These are phyloP conservation scores for Xestia xanthographa DNA, from an alignment of 2,888 invertebrate genomes.

Conservation along the genomic window DNA sequence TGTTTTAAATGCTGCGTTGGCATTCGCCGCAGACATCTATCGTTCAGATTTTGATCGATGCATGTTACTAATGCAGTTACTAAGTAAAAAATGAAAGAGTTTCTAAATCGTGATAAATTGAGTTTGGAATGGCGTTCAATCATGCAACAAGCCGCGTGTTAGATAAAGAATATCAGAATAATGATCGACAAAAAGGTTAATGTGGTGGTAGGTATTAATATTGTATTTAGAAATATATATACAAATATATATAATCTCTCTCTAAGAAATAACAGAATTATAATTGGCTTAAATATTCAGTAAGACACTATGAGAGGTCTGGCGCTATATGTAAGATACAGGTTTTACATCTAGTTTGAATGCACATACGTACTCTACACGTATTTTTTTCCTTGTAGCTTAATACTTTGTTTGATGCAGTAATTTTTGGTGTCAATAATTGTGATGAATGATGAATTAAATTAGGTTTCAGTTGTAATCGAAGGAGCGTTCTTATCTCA, in stretches of 20 bases:
- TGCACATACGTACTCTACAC: background rate
- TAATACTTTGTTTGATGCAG: background rate
- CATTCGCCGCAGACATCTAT: constrained; percentile 59
- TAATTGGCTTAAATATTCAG: background rate
- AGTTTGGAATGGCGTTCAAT: constrained; percentile 3
- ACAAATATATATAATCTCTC: no score
- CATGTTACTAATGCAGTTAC: constrained; percentile 49
- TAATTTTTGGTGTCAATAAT: no score
- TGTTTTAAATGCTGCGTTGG: constrained; percentile 66
- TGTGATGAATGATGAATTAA: no score
- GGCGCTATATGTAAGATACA: background rate
- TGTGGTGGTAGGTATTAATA: background rate
- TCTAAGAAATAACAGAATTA: background rate
- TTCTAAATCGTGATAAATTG: constrained; percentile 37
- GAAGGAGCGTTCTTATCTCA: background rate
- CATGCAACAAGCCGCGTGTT: background rate
- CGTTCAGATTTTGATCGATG: constrained; percentile 69
- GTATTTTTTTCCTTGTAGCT: background rate
- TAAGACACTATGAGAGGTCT: background rate
- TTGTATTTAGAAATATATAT: background rate
- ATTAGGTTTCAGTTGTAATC: background rate
- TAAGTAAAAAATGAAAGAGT: constrained; percentile 19
- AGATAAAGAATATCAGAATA: background rate
- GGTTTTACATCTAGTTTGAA: background rate
- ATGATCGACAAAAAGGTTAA: background rate